Evolutionary conservation across 2,797 vertebrate species (phyloP), one percentile per base, ranked within the genome.

Genomic region (Clarias laeviceps): DNA sequence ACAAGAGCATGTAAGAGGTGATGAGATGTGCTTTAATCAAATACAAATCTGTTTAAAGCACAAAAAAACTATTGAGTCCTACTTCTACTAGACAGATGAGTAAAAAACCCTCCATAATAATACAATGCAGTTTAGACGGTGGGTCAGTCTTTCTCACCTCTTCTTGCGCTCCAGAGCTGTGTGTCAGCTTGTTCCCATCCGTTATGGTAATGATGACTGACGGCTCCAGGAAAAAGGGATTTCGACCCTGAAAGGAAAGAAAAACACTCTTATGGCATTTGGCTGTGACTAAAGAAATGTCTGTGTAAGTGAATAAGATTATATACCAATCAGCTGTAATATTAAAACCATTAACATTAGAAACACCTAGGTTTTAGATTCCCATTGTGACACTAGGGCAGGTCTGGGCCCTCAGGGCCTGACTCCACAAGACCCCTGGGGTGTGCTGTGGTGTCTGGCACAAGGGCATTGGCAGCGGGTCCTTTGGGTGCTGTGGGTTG

Each of bases 161-260:
- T 74, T 99, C 98, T 85, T 98, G 96, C 90, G 99, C 96, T 87
- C 97, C 96, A 64, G 97, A 96, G 54, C 95, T 97, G 93, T 97
- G 97, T 78, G 98, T 99, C 80, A 99, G 95, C 92, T 99, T 99
- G 95, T 97, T 99, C 89, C 98, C 98, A n/a, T 99, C 98, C 80
- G 98, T 99, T 93, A 99, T 99, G 40, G 97, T 99, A 92, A 99
- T 99, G 95, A 99, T 97, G 94, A 99, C 97, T 90, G 98, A 98
- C 29, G 98, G 98, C 91, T 99, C 98, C 82, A 99, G 94, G 95
- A 99, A 99, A 93, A 99, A 99, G 0, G 98, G 98, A 94, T 99
- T 99, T 88, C 98, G 96, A 90, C 98, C 98, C 98, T 98, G 91
- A 80, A 86, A 20, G 32, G 45, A 22, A 64, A 72, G 54, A 89